Conservation (phyloP, 2,888 invertebrate species). For the Euzophera pinguis region DNA sequence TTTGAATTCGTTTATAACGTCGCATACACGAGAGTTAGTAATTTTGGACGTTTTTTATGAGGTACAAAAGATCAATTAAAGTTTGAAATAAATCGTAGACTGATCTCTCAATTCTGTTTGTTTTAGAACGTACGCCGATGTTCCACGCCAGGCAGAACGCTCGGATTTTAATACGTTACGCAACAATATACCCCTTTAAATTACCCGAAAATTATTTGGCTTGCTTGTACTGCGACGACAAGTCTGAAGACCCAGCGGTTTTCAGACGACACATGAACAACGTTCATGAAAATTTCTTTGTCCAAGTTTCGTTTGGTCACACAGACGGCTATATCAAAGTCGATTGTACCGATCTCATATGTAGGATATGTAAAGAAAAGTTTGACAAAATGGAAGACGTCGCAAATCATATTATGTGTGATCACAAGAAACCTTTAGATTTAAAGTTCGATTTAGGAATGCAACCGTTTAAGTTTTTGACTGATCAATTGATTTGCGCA, state of each 20-base stretch:
- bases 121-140: conserved; percentile 35
- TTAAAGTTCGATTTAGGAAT: conserved; percentile 19
- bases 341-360: conserved; percentile 30
- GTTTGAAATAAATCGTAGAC: background rate
- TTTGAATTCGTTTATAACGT: too few species aligned
- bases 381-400: conserved; percentile 24
- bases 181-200: conserved; percentile 32
- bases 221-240: conserved; percentile 20
- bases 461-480: conserved; percentile 20
- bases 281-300: conserved; percentile 28
- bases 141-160: conserved; percentile 32
- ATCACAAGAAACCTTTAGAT: conserved; percentile 19
- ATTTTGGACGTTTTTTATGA: too few species aligned
- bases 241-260: conserved; percentile 22
- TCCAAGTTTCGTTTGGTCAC: conserved; percentile 28
- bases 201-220: conserved; percentile 24
- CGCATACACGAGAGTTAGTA: too few species aligned
- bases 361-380: conserved; percentile 27
- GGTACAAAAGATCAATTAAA: background rate
- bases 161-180: conserved; percentile 29
- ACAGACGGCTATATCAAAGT: conserved; percentile 24
- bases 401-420: conserved; percentile 26
- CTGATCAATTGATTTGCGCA: conserved; percentile 20
- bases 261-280: conserved; percentile 32
- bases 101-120: conserved; percentile 29